phyloP scores from a whole-genome alignment of 2,113 vertebrate species.

The Ceyx cyanopectus region DNA sequence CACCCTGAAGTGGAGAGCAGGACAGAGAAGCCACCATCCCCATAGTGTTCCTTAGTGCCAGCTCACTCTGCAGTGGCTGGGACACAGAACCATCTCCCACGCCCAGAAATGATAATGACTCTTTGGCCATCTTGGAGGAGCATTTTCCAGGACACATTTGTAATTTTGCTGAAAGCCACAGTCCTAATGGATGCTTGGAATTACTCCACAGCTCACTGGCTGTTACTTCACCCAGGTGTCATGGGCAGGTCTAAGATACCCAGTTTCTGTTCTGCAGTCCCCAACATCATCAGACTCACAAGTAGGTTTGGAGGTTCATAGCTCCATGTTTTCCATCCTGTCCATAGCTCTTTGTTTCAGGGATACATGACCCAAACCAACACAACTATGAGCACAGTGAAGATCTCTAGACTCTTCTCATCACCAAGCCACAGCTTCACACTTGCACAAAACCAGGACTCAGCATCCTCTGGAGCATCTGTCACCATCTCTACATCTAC shows the following conservation, averaged over 20 bases:
- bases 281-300: neutral
- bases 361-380: neutral
- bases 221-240: neutral
- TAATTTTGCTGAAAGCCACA: neutral
- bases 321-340: neutral
- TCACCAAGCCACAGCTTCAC: rapidly evolving
- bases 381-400: rapidly evolving
- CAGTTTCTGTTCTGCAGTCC: neutral
- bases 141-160: neutral
- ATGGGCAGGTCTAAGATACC: neutral
- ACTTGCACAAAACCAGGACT: neutral
- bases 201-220: neutral
- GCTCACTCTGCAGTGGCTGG: rapidly evolving
- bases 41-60: rapidly evolving
- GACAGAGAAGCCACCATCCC: neutral
- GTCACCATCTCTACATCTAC: neutral
- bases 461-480: neutral
- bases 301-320: neutral
- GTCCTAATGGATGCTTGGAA: neutral
- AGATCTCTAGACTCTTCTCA: neutral
- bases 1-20: neutral
- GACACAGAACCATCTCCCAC: neutral
- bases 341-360: neutral
- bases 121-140: neutral
- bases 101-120: rapidly evolving